These are phyloP conservation scores for Cherax quadricarinatus DNA, from an alignment of 1,140 invertebrate genomes.

Conservation along the genomic window DNA sequence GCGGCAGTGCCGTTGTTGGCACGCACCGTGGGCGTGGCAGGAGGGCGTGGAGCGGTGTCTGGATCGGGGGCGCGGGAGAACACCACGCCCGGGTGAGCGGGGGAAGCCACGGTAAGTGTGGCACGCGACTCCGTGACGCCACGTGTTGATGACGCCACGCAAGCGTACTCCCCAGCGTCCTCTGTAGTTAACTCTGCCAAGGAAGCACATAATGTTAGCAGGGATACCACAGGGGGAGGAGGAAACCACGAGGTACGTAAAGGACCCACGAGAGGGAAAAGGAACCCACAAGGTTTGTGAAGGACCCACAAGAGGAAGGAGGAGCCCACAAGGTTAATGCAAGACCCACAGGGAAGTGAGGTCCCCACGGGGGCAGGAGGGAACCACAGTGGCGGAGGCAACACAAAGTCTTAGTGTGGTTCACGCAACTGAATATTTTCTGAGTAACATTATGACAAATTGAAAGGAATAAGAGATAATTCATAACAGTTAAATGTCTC, in stretches of 20 bases:
- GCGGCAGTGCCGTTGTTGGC: constrained; percentile 61
- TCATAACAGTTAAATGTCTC: too few relatives aligned
- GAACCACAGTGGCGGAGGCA: too few relatives aligned
- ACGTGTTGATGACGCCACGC: constrained; percentile 57
- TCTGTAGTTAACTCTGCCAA: constrained; percentile 31
- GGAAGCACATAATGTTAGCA: neutral
- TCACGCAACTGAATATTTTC: too few relatives aligned
- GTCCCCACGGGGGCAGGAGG: too few relatives aligned
- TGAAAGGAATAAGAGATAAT: too few relatives aligned
- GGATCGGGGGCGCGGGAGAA: constrained; percentile 52
- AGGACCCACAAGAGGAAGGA: too few relatives aligned
- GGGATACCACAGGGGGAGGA: neutral
- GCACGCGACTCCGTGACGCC: constrained; percentile 64
- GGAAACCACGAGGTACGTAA: neutral
- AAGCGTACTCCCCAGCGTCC: constrained; percentile 64
- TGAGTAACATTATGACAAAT: too few relatives aligned
- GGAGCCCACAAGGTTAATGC: too few relatives aligned
- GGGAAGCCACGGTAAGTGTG: constrained; percentile 10
- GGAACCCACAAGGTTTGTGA: neutral
- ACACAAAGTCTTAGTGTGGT: too few relatives aligned
- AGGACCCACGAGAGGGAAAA: neutral
- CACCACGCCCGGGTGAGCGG: neutral
- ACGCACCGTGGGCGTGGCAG: constrained; percentile 59
- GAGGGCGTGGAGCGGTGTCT: constrained; percentile 58
- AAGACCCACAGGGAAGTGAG: too few relatives aligned